phyloP scores from a whole-genome alignment of 2,113 vertebrate genomes.

The Corydoras sp. region DNA sequence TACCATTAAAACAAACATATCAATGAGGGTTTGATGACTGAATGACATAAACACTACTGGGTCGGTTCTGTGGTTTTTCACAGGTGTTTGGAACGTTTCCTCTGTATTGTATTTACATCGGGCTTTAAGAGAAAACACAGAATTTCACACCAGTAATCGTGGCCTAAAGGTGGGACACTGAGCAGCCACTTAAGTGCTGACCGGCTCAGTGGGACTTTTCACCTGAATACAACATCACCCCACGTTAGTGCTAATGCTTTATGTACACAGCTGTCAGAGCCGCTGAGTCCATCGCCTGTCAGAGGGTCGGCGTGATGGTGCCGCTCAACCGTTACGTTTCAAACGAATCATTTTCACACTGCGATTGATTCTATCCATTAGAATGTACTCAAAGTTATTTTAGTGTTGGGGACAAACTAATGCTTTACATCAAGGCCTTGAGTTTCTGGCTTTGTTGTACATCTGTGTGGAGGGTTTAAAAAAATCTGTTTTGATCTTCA shows the following conservation, averaged over 20 bases:
- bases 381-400: too few relatives aligned
- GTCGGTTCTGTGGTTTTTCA: not conserved
- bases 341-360: too few relatives aligned
- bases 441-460: too few relatives aligned
- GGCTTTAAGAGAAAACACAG: not conserved
- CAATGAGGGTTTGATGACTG: not conserved
- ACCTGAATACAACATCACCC: constrained; percentile 17
- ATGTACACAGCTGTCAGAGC: constrained; percentile 34
- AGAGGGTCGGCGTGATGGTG: not conserved
- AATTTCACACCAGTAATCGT: not conserved
- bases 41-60: not conserved
- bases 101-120: too few relatives aligned
- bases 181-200: constrained; percentile 14
- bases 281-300: constrained; percentile 35
- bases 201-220: constrained; percentile 24
- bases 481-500: too few relatives aligned
- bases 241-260: constrained; percentile 28
- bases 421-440: too few relatives aligned
- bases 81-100: too few relatives aligned
- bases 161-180: constrained; percentile 3
- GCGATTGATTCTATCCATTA: too few relatives aligned
- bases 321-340: not conserved
- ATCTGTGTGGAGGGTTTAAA: too few relatives aligned
- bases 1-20: too few relatives aligned
- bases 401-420: too few relatives aligned